Evolutionary conservation across 2,888 invertebrate genomes (phyloP).

Genomic region (Atethmia centrago): DNA sequence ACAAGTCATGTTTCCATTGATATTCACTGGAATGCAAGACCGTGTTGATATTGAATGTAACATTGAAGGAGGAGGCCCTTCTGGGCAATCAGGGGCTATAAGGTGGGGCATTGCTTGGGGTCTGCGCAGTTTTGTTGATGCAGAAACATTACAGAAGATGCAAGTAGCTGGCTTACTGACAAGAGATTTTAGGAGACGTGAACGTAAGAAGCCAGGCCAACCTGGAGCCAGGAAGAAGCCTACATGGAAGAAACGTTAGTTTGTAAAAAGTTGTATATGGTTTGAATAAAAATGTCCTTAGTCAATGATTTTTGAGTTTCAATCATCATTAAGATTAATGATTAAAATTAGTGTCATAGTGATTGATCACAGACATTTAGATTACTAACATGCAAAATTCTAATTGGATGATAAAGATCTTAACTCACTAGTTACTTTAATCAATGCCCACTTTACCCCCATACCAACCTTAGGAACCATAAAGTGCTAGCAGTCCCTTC

Average conservation of each 20-base stretch:
- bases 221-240: slow-evolving; percentile 96
- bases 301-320: neutral
- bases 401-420: too few species aligned
- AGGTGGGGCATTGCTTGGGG: slow-evolving; percentile 96
- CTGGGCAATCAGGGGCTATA: slow-evolving; percentile 96
- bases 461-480: neutral
- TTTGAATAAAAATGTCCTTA: slow-evolving; percentile 45
- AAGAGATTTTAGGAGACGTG: slow-evolving; percentile 93
- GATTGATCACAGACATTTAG: neutral
- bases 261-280: slow-evolving; percentile 23
- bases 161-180: slow-evolving; percentile 97
- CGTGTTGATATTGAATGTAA: slow-evolving; percentile 96
- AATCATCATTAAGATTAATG: neutral
- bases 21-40: slow-evolving; percentile 94
- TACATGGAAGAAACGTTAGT: slow-evolving; percentile 97
- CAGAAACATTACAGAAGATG: slow-evolving; percentile 95
- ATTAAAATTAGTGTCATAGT: neutral
- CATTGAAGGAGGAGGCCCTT: slow-evolving; percentile 93
- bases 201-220: slow-evolving; percentile 98
- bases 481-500: neutral
- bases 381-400: neutral
- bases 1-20: slow-evolving; percentile 96
- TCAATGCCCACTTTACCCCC: neutral
- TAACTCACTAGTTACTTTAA: neutral
- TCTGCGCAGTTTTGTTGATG: slow-evolving; percentile 95